These are phyloP conservation scores for Metallyticus violacea DNA, from an alignment of 2,888 invertebrate genomes.

Conservation along the genomic window DNA sequence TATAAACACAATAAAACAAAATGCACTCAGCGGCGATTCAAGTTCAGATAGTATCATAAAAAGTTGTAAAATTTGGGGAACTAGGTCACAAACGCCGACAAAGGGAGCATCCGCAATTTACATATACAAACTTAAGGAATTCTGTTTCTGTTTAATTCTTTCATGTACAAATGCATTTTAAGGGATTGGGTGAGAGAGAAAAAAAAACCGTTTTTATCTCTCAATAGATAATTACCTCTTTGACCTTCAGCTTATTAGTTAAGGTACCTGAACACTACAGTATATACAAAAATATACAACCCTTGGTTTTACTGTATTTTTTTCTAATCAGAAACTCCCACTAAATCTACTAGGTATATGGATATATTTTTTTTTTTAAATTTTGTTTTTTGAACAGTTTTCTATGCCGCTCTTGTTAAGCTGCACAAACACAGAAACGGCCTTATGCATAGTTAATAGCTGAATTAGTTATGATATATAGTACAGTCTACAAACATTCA, in stretches of 20 bases:
- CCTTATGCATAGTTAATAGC: not conserved
- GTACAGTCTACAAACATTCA: conserved; percentile 14
- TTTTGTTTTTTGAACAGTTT: too few species aligned
- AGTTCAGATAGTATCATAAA: not conserved
- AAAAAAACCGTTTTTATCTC: not conserved
- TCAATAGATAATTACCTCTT: not conserved
- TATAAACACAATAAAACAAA: not conserved
- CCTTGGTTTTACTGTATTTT: conserved; percentile 12
- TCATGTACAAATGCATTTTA: too few species aligned
- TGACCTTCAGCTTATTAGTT: conserved; percentile 8
- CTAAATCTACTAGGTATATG: conserved; percentile 10
- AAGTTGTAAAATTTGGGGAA: too few species aligned
- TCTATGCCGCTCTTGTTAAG: not conserved
- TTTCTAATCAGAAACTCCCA: conserved; percentile 4
- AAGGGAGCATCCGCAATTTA: too few species aligned
- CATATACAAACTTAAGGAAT: too few species aligned
- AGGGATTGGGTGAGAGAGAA: not conserved
- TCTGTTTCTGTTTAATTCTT: too few species aligned
- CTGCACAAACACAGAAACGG: conserved; percentile 9
- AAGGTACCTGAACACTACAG: conserved; percentile 23
- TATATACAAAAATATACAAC: conserved; percentile 34
- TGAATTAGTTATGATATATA: not conserved
- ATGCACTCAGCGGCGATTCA: not conserved
- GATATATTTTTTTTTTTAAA: not conserved
- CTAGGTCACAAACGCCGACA: too few species aligned